Conservation (phyloP, 2,888 invertebrate species). For the Endotricha flammealis region DNA sequence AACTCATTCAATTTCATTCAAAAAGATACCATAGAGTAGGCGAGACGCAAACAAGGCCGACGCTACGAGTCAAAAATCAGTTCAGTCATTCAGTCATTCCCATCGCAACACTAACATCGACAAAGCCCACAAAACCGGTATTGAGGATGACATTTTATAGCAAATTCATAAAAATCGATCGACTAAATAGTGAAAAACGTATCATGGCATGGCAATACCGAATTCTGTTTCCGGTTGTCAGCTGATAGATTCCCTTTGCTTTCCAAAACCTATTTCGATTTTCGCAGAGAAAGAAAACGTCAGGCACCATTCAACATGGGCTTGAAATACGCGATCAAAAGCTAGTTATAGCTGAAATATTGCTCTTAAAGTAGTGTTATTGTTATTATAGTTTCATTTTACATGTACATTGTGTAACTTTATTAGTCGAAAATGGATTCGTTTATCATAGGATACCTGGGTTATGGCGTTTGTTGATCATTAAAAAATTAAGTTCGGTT, state of each 20-base stretch:
- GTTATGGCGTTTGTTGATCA: slow-evolving; percentile 79
- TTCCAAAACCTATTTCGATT: slow-evolving; percentile 75
- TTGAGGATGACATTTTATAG: no score
- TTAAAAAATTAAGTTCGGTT: slow-evolving; percentile 74
- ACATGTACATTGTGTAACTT: slow-evolving; percentile 78
- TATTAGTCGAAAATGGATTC: slow-evolving; percentile 77
- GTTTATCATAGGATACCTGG: slow-evolving; percentile 71
- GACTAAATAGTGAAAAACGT: no score
- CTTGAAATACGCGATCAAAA: slow-evolving; percentile 76
- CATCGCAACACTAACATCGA: no score
- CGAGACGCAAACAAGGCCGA: no score
- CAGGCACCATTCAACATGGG: slow-evolving; percentile 79
- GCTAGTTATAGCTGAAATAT: slow-evolving; percentile 78
- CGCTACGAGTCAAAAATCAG: no score
- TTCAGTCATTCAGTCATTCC: no score
- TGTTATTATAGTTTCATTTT: slow-evolving; percentile 74
- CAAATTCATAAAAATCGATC: no score
- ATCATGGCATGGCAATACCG: no score
- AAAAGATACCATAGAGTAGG: no score
- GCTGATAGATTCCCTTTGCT: slow-evolving; percentile 70
- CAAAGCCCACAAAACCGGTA: no score
- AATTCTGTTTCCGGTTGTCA: slow-evolving; percentile 74
- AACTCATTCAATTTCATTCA: no score
- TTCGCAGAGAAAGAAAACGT: slow-evolving; percentile 74
- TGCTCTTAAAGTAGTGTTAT: slow-evolving; percentile 77